These are phyloP conservation scores for Formicarius rufipectus DNA, from an alignment of 2,113 vertebrate species.

Conservation along the genomic window DNA sequence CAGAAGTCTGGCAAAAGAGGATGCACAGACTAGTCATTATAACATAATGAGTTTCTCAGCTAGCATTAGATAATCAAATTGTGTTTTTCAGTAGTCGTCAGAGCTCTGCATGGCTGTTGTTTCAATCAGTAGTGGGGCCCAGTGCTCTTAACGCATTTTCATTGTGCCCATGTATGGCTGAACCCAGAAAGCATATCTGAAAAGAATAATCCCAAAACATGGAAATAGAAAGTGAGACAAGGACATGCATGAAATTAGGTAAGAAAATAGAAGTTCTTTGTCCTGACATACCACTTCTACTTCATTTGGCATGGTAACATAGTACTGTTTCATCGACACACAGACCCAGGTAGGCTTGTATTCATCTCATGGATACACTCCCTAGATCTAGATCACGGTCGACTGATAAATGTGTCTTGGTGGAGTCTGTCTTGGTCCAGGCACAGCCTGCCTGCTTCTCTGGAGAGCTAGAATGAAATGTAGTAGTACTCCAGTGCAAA, in stretches of 20 bases:
- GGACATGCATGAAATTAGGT: neutral
- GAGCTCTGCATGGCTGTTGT: neutral
- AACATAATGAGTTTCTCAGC: neutral
- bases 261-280: neutral
- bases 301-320: neutral
- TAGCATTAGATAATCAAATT: neutral
- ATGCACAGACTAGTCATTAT: neutral
- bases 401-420: rapidly evolving
- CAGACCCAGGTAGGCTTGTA: neutral
- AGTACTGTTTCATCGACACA: neutral
- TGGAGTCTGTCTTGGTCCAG: neutral
- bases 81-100: neutral
- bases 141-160: neutral
- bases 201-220: neutral
- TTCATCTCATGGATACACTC: neutral
- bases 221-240: neutral
- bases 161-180: neutral
- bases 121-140: neutral
- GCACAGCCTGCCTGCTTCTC: neutral
- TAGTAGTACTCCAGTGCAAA: neutral
- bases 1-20: neutral
- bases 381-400: neutral
- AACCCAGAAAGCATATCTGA: neutral
- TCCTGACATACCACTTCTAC: neutral
- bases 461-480: neutral